Percentiles rank a stretch among this genome's conserved stretches.
Evolutionary conservation across 2,113 vertebrate species (phyloP).

Genomic region (Alexandromys fortis): DNA sequence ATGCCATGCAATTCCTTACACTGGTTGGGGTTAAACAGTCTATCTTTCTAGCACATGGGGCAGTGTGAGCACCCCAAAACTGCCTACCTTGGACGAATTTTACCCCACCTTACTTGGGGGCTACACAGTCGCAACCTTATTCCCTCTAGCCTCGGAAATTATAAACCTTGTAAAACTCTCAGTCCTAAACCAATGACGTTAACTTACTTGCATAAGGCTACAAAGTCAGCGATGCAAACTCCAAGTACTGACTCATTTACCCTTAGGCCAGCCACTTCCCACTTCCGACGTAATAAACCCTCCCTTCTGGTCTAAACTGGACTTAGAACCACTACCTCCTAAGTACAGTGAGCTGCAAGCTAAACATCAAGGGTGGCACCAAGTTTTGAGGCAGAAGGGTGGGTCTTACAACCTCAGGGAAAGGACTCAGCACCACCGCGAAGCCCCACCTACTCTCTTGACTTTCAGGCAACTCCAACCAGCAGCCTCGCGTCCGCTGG

Average conservation of each 20-base stretch:
- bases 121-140: neutral
- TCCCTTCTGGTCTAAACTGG: neutral
- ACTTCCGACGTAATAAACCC: neutral
- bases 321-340: neutral
- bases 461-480: neutral
- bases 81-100: neutral
- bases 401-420: fast-evolving
- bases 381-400: neutral
- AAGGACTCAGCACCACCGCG: neutral
- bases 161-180: neutral
- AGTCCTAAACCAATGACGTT: neutral
- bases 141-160: neutral
- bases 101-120: neutral
- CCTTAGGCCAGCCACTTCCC: neutral
- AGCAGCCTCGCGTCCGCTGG: neutral
- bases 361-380: neutral
- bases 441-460: neutral
- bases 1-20: neutral
- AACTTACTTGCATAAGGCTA: neutral
- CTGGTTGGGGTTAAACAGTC: neutral
- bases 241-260: neutral
- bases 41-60: neutral
- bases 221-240: neutral
- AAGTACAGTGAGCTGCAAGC: neutral
- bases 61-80: neutral